These are phyloP conservation scores for Calyptommatus sinebrachiatus DNA, from an alignment of 2,113 vertebrate species.

Conservation along the genomic window DNA sequence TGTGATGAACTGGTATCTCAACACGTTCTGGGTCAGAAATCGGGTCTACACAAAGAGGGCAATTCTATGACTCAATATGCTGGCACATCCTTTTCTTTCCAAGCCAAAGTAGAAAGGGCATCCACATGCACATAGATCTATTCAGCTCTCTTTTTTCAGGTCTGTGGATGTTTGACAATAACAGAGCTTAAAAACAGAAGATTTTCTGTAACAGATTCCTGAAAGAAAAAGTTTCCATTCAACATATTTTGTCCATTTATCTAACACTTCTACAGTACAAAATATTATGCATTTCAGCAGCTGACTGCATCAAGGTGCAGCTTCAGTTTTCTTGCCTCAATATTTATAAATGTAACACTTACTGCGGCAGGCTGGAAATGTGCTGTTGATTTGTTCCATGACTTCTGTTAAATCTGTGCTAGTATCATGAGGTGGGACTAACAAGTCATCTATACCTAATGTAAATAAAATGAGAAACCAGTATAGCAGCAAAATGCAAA, in stretches of 20 bases:
- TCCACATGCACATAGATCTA: no score
- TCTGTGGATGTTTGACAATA: no score
- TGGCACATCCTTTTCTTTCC: no score
- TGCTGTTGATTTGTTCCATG: conserved; percentile 96
- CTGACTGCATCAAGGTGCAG: conserved; percentile 8
- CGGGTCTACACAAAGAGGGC: no score
- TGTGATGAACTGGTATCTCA: no score
- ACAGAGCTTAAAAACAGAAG: no score
- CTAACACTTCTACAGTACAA: conserved; percentile 16
- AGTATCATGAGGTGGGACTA: conserved; percentile 81
- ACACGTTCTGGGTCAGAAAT: no score
- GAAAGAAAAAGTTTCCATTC: conserved; percentile 14
- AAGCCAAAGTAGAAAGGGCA: no score
- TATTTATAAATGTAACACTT: conserved; percentile 65
- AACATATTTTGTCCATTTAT: not conserved
- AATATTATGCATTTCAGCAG: not conserved
- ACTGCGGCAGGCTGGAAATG: conserved; percentile 91
- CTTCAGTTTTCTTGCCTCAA: conserved; percentile 2
- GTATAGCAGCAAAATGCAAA: conserved; percentile 13
- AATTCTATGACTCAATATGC: no score
- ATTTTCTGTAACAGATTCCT: not conserved
- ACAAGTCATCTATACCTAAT: conserved; percentile 78
- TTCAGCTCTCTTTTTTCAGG: no score
- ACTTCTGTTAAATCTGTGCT: conserved; percentile 90
- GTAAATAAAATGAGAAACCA: conserved; percentile 29